Percentiles rank a stretch among this genome's conserved stretches.
These are phyloP conservation scores for Zapus hudsonius DNA, from an alignment of 2,113 vertebrate species.

Conservation along the genomic window DNA sequence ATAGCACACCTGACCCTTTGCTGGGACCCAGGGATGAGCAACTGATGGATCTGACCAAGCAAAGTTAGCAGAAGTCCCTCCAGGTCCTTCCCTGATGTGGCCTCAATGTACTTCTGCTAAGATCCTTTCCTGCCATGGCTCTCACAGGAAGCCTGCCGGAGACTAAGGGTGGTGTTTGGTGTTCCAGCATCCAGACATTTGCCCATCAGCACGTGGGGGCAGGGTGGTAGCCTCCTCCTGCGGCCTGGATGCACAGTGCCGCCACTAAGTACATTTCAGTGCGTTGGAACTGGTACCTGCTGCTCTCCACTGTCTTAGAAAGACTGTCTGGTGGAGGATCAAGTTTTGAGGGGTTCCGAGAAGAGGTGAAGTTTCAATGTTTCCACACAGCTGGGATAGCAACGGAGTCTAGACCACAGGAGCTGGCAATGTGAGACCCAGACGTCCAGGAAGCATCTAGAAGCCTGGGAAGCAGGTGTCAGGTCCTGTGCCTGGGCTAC, in stretches of 20 bases:
- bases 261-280: fast-evolving
- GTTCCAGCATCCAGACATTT: fast-evolving
- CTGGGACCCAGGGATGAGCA: too few species aligned
- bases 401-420: fast-evolving
- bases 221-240: fast-evolving
- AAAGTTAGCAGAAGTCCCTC: not conserved
- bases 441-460: fast-evolving
- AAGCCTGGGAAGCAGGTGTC: not conserved
- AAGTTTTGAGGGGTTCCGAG: not conserved
- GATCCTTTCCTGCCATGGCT: fast-evolving
- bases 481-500: not conserved
- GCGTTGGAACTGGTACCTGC: fast-evolving
- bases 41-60: not conserved
- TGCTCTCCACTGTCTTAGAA: not conserved
- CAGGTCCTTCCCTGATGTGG: not conserved
- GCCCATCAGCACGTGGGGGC: not conserved
- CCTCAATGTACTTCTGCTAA: fast-evolving
- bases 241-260: not conserved
- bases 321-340: too few species aligned
- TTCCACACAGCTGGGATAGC: not conserved
- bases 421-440: too few species aligned
- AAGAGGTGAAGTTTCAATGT: not conserved
- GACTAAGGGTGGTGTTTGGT: fast-evolving
- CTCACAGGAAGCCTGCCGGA: fast-evolving
- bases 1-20: fast-evolving